Evolutionary conservation across 1,140 invertebrate genomes (phyloP), one percentile per base, ranked within the genome.

Genomic region (Diabrotica virgifera): DNA sequence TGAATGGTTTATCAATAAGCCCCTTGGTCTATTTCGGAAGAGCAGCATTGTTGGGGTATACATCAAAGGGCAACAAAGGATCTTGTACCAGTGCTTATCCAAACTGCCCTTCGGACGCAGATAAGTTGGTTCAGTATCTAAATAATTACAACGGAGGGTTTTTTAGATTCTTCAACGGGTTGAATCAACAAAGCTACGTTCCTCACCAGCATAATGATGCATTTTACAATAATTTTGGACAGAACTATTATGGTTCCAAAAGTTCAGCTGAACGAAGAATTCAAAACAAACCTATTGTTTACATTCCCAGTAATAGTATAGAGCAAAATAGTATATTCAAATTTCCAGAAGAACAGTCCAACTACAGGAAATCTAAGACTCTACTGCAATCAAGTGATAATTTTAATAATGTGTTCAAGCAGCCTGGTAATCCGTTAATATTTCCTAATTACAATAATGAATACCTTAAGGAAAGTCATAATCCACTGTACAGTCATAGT

Each of bases 91-190:
- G 80, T 53, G 86, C 87, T 5, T 93, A 90, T 68, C 84, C 87
- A 0, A 82, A 83, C 36, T 94, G 92, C 70, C 92, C 92, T 0
- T 85, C 84, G 65, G 87, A 90, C 73, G 80, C 88, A 36, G 85
- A 89, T 64, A 83, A 86, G 71, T 80, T 92, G 8, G 82, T 92
- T 37, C 80, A 90, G 74, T 93, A 93, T 75, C 80, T 93, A 54
- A 93, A 94, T 79, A 94, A 93, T 78, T 86, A 94, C 74, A 91
- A 92, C 63, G 91, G 92, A 51, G 92, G 91, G 8, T 91, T 93
- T 76, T 93, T 92, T 75, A 84, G 89, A 61, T 90, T 89, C 72
- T 92, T 93, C 74, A 86, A 84, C 63, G 24, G 24, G 24, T 24
- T 24, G 24, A 24, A 24, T 24, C 24, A 24, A 6, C 54, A 65